Conservation (phyloP, 2,888 invertebrate genomes). For the Lacanobia oleracea region DNA sequence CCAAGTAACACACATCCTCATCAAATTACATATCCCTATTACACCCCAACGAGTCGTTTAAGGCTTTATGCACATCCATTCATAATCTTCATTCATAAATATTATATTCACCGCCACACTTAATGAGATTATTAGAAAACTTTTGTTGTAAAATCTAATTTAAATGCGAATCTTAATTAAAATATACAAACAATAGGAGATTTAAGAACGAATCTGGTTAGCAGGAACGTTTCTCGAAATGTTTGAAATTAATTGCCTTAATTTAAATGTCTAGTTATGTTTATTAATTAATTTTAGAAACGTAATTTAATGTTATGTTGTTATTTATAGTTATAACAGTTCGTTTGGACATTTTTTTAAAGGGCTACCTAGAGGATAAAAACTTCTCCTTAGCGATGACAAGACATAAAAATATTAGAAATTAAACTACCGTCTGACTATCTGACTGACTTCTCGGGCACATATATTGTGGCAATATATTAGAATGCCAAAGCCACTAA, state of each 20-base stretch:
- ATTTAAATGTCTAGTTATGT: slow-evolving; percentile 35
- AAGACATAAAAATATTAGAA: too few relatives aligned
- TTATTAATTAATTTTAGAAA: slow-evolving; percentile 19
- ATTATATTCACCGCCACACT: slow-evolving; percentile 14
- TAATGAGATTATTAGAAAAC: slow-evolving; percentile 47
- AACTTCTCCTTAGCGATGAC: background rate
- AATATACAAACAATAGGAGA: slow-evolving; percentile 55
- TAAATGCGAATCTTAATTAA: slow-evolving; percentile 48
- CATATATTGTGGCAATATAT: too few relatives aligned
- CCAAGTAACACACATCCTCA: slow-evolving; percentile 3
- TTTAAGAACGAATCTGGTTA: slow-evolving; percentile 25
- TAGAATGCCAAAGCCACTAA: too few relatives aligned
- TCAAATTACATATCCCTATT: slow-evolving; percentile 18
- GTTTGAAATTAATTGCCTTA: slow-evolving; percentile 43
- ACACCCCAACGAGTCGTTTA: slow-evolving; percentile 19
- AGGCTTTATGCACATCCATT: slow-evolving; percentile 15
- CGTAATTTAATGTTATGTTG: background rate
- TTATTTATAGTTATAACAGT: background rate
- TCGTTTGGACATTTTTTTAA: background rate
- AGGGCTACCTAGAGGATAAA: background rate
- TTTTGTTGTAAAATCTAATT: slow-evolving; percentile 55
- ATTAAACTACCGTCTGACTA: too few relatives aligned
- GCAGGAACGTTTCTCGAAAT: slow-evolving; percentile 30
- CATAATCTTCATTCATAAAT: slow-evolving; percentile 23
- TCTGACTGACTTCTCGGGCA: too few relatives aligned